These are phyloP conservation scores for Zygogramma bicolorata DNA, from an alignment of 2,888 invertebrate species.

Conservation along the genomic window DNA sequence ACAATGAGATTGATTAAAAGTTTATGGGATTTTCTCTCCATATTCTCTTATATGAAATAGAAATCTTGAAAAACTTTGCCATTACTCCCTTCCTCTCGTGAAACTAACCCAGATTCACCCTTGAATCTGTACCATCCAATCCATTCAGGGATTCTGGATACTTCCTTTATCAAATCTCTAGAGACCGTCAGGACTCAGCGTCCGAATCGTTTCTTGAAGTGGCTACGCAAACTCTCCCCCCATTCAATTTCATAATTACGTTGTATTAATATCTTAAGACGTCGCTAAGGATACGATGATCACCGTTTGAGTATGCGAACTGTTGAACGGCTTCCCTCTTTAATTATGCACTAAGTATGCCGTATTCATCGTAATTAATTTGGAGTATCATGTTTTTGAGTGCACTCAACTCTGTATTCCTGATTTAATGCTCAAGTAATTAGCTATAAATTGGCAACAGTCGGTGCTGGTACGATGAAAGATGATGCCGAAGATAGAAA, in stretches of 20 bases:
- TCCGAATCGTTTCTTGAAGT: slow-evolving; percentile 3
- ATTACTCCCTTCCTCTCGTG: no score
- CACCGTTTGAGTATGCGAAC: slow-evolving; percentile 50
- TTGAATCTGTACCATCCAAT: no score
- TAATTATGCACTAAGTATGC: slow-evolving; percentile 57
- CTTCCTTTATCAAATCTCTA: not conserved
- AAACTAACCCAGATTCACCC: no score
- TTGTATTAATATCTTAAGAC: slow-evolving; percentile 63
- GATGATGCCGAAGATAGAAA: no score
- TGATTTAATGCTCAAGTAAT: slow-evolving; percentile 46
- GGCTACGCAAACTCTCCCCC: slow-evolving; percentile 21
- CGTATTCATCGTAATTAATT: slow-evolving; percentile 50
- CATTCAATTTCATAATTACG: slow-evolving; percentile 62
- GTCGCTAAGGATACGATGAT: slow-evolving; percentile 62
- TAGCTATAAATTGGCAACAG: slow-evolving; percentile 41
- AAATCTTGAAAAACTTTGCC: no score
- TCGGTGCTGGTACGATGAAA: no score
- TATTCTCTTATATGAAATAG: no score
- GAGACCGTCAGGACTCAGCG: not conserved
- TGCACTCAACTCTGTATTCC: slow-evolving; percentile 40
- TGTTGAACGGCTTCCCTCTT: slow-evolving; percentile 48
- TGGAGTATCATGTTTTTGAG: slow-evolving; percentile 45
- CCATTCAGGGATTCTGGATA: not conserved
- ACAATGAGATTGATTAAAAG: no score
- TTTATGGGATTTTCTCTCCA: no score